Evolutionary conservation across 2,888 invertebrate species (phyloP), one percentile per base, ranked within the genome.

Genomic region (Drosophila subsilvestris): DNA sequence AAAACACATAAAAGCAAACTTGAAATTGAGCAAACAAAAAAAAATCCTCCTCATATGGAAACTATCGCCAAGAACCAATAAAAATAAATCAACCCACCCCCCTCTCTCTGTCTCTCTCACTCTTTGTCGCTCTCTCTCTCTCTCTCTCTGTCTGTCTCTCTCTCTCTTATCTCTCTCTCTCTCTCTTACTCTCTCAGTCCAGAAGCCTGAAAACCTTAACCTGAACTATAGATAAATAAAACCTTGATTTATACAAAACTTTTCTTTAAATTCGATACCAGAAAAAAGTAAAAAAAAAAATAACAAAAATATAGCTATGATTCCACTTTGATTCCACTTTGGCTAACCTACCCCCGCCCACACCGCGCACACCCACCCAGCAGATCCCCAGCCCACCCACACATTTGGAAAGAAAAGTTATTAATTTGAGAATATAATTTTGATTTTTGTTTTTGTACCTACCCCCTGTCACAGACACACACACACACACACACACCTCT

Each of bases 21-120:
- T 88, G 76, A 83, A 88, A 86, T 89, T 86, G 76, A 86, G 84
- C 88, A 87, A 86, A 67, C 56, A 47, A 58, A 67, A 25, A 25
- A 25, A 25, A 25, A 67, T 47, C 70, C 69, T 62, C 53, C 55
- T 47, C 43, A 68, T 66, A 60, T 66, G 66, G 60, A 66, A 66
- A 57, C 66, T 43, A 66, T 70, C 58, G 66, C 73, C 69, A 63
- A 62, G 54, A 63, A 62, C 63, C 53, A 49, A 73, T 48, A 18
- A 72, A 20, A 61, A 42, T 4, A 37, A 14, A 6, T 27, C 27
- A 37, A 37, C 0, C 29, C 51, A 69, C 32, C 59, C 37, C 51
- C 42, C 45, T 49, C 44, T 66, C 17, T 59, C 32, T 65, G 22
- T 63, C 20, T 51, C 49, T 54, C n/a, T 49, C 61, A 45, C 47